A percentile compares a stretch with the other conserved stretches of the same genome.
These are phyloP conservation scores for Diplolepis rosae DNA, from an alignment of 2,888 invertebrate species.

Conservation along the genomic window DNA sequence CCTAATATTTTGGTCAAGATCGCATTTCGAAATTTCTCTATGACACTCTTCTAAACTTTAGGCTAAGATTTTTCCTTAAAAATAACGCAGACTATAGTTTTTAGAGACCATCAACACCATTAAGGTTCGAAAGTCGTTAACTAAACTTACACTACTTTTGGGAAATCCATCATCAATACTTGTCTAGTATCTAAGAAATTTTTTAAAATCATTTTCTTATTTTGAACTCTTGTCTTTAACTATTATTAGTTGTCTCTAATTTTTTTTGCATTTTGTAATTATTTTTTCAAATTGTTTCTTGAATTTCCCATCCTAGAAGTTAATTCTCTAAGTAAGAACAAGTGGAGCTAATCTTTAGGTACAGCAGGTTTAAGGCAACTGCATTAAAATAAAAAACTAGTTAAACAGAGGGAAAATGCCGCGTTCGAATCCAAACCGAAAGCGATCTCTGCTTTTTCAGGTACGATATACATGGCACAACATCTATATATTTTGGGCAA, in stretches of 20 bases:
- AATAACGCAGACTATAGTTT: neutral
- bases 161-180: constrained; percentile 9
- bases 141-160: neutral
- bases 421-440: constrained; percentile 7
- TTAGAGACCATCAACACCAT: neutral
- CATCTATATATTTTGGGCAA: constrained; percentile 2
- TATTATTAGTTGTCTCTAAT: neutral
- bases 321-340: neutral
- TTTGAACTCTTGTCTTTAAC: neutral
- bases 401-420: neutral
- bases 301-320: neutral
- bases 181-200: neutral
- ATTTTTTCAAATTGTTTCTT: neutral
- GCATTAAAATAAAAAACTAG: neutral
- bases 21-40: neutral
- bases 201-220: neutral
- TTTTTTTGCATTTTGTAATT: neutral
- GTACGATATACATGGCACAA: constrained; percentile 26
- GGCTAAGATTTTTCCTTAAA: constrained; percentile 8
- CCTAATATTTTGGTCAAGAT: constrained; percentile 10
- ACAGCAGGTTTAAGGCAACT: neutral
- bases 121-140: constrained; percentile 5
- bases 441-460: constrained; percentile 8
- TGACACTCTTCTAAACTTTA: constrained; percentile 10
- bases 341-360: neutral